These are phyloP conservation scores for Pedicia rivosa DNA, from an alignment of 2,888 invertebrate genomes.

Conservation along the genomic window DNA sequence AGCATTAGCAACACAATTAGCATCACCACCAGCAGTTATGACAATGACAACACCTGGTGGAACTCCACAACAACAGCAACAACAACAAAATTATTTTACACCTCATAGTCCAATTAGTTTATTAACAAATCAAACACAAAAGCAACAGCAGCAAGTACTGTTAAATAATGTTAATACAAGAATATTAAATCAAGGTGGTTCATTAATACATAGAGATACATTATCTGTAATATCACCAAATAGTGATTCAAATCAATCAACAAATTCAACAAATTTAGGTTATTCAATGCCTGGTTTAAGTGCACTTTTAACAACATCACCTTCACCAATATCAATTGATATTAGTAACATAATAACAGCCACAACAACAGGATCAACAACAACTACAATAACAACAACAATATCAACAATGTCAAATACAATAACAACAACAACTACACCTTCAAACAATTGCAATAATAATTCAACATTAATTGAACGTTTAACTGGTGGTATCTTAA, in stretches of 20 bases:
- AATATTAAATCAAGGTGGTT: conserved; percentile 17
- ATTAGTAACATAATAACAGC: not conserved
- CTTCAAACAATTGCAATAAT: conserved; percentile 4
- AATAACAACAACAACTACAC: not conserved
- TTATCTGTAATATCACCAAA: conserved; percentile 31
- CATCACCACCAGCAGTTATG: conserved; percentile 31
- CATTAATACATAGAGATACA: conserved; percentile 28
- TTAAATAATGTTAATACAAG: conserved; percentile 5
- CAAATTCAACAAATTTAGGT: conserved; percentile 32
- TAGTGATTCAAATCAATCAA: conserved; percentile 30
- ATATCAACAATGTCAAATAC: not conserved
- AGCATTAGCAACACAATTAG: conserved; percentile 30
- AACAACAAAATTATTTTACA: conserved; percentile 12
- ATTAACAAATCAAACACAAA: conserved; percentile 15
- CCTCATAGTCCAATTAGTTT: conserved; percentile 12
- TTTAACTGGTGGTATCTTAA: not conserved
- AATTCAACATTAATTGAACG: conserved; percentile 5
- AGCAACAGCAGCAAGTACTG: conserved; percentile 8
- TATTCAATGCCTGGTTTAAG: conserved; percentile 41
- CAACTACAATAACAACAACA: too few species aligned
- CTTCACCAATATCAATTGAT: conserved; percentile 18
- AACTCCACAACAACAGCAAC: conserved; percentile 5
- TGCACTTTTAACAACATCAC: conserved; percentile 34
- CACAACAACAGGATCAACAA: not conserved
- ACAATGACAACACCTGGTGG: conserved; percentile 24